These are phyloP conservation scores for Ophion ventricosus DNA, from an alignment of 2,888 invertebrate genomes.

Conservation along the genomic window DNA sequence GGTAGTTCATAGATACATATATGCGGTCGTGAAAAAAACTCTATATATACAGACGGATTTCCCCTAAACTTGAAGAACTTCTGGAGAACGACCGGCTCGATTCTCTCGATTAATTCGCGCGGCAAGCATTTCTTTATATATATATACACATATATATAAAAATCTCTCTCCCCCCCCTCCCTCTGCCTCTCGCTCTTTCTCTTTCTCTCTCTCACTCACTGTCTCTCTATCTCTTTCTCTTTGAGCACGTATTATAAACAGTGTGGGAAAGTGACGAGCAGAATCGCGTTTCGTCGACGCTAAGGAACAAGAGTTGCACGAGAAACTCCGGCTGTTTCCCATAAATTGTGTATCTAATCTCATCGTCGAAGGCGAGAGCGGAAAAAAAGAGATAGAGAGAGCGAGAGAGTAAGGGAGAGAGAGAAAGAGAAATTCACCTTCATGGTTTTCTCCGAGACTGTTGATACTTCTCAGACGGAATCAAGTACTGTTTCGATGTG, in stretches of 20 bases:
- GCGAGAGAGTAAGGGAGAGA: conserved; percentile 22
- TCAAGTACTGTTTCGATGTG: not conserved
- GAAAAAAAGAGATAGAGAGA: conserved; percentile 32
- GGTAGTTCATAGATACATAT: not conserved
- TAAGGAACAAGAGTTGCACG: conserved; percentile 33
- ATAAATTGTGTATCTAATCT: conserved; percentile 64
- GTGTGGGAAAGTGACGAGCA: conserved; percentile 56
- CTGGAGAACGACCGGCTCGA: not conserved
- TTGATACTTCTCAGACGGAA: conserved; percentile 7
- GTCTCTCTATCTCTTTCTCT: not conserved
- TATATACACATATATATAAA: too few species aligned
- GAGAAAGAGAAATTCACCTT: conserved; percentile 36
- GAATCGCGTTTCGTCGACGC: conserved; percentile 38
- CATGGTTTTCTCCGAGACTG: not conserved
- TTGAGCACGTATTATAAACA: not conserved
- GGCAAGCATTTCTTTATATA: conserved; percentile 4
- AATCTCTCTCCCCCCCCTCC: too few species aligned
- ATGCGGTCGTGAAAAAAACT: not conserved
- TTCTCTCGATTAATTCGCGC: not conserved
- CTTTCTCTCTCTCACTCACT: not conserved
- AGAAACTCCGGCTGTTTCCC: conserved; percentile 59
- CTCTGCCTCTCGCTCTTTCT: not conserved
- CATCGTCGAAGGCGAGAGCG: conserved; percentile 35
- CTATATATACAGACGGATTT: not conserved
- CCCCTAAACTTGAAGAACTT: not conserved